Evolutionary conservation across 2,797 vertebrate species (phyloP).

Genomic region (Staurois parvus): DNA sequence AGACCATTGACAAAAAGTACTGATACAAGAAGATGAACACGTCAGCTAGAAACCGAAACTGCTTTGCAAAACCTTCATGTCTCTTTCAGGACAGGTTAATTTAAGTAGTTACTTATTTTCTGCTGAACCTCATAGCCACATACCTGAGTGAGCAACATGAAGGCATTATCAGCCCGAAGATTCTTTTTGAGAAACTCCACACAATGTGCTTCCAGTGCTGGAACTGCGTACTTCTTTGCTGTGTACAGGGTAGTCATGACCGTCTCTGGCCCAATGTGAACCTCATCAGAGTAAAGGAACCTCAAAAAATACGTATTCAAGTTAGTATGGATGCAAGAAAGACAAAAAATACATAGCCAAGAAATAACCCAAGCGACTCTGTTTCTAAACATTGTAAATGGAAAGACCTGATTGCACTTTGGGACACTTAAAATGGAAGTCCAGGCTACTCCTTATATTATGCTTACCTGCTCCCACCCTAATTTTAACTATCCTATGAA

Average conservation of each 20-base stretch:
- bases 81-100: no score
- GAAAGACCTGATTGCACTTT: no score
- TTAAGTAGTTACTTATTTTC: no score
- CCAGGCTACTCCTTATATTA: no score
- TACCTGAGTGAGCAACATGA: constrained; percentile 98
- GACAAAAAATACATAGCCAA: neutral
- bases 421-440: no score
- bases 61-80: no score
- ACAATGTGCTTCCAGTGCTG: constrained; percentile 93
- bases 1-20: no score
- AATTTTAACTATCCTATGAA: no score
- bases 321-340: constrained; percentile 11
- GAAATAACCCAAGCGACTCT: neutral
- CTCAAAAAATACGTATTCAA: constrained; percentile 70
- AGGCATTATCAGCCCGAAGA: constrained; percentile 94
- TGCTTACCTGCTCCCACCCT: no score
- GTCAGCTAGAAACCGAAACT: no score
- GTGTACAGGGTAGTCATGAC: constrained; percentile 98
- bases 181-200: constrained; percentile 98
- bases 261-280: constrained; percentile 96
- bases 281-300: constrained; percentile 97
- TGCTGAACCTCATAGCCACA: neutral
- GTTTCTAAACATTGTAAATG: no score
- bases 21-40: no score
- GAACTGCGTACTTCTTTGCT: constrained; percentile 97